These are phyloP conservation scores for Tupaia chinensis DNA, from an alignment of 2,113 vertebrate species.

Conservation along the genomic window DNA sequence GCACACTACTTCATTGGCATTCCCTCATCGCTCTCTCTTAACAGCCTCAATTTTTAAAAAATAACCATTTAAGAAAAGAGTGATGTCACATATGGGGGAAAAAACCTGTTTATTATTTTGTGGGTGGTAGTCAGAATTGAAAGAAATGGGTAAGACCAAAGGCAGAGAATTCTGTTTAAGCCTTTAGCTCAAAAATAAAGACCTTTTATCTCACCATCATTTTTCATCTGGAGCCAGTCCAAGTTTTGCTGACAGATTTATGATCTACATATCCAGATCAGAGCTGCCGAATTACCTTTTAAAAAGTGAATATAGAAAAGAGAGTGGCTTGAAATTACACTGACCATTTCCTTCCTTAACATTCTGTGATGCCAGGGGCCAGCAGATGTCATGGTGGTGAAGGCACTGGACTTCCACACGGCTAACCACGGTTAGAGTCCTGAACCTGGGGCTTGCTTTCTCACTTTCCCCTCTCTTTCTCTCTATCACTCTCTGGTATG, in stretches of 20 bases:
- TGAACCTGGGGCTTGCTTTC: too few relatives aligned
- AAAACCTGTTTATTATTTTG: neutral
- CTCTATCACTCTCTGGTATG: too few relatives aligned
- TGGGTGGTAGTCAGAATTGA: neutral
- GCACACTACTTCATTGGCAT: neutral
- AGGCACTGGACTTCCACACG: too few relatives aligned
- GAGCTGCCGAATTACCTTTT: neutral
- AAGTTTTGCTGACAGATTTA: slow-evolving; percentile 9
- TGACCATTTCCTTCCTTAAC: slow-evolving; percentile 50
- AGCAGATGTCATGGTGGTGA: too few relatives aligned
- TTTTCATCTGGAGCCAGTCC: slow-evolving; percentile 36
- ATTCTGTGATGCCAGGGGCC: neutral
- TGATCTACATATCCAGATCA: neutral
- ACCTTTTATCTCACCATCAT: neutral
- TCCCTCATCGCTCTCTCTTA: too few relatives aligned
- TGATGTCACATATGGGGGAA: neutral
- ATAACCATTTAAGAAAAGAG: neutral
- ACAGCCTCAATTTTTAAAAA: neutral
- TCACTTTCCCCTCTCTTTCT: too few relatives aligned
- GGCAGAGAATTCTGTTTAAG: neutral
- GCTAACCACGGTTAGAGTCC: too few relatives aligned
- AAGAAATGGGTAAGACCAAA: neutral
- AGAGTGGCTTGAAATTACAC: slow-evolving; percentile 24
- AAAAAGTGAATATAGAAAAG: slow-evolving; percentile 34
- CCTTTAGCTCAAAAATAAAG: slow-evolving; percentile 35